Conservation (phyloP, 2,797 vertebrate genomes). For the Otolemur crassicaudatus region DNA sequence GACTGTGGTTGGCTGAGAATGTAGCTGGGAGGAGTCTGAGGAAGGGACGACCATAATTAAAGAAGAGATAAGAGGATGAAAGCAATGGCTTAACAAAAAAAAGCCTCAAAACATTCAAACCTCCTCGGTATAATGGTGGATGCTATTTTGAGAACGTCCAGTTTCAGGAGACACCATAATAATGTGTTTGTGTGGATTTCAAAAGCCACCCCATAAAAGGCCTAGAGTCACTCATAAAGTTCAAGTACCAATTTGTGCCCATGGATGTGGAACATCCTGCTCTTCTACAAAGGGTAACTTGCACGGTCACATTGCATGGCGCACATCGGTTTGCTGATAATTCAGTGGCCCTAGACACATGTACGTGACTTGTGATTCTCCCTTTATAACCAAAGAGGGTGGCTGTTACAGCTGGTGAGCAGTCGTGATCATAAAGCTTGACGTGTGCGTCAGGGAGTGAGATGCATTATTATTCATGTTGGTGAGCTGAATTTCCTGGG, state of each 20-base stretch:
- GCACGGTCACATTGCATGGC: neutral
- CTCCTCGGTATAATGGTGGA: neutral
- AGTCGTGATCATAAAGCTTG: slow-evolving; percentile 57
- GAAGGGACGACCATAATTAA: neutral
- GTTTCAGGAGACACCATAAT: slow-evolving; percentile 54
- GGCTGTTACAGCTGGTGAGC: slow-evolving; percentile 55
- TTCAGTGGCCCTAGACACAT: neutral
- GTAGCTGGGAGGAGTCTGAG: neutral
- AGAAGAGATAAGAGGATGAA: slow-evolving; percentile 13
- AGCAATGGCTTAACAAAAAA: neutral
- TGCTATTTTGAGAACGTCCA: slow-evolving; percentile 51
- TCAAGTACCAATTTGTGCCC: slow-evolving; percentile 25
- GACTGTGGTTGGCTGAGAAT: neutral
- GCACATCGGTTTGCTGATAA: slow-evolving; percentile 17
- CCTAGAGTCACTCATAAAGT: slow-evolving; percentile 22
- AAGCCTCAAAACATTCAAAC: neutral
- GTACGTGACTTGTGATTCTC: slow-evolving; percentile 64
- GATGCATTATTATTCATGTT: slow-evolving; percentile 38
- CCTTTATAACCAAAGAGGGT: slow-evolving; percentile 64
- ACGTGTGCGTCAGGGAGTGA: slow-evolving; percentile 71
- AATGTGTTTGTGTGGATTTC: slow-evolving; percentile 22
- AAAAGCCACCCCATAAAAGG: slow-evolving; percentile 46
- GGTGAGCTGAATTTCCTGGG: slow-evolving; percentile 59
- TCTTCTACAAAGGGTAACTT: neutral
- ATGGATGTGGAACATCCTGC: neutral